Conservation (phyloP, 2,797 vertebrate genomes). For the Anableps anableps region DNA sequence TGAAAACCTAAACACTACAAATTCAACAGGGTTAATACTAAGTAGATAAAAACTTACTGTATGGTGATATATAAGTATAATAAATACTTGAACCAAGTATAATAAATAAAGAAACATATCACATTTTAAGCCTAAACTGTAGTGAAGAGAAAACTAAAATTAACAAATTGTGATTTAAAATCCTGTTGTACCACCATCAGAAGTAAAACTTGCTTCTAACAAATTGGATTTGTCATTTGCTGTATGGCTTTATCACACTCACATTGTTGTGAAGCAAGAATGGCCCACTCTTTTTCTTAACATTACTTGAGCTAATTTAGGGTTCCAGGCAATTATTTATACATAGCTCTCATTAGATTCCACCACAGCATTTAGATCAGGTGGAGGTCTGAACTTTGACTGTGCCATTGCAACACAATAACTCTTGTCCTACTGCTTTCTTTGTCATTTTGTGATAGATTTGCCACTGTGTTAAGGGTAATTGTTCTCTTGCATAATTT, state of each 20-base stretch:
- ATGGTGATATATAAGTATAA: conserved; percentile 12
- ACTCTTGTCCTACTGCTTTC: background rate
- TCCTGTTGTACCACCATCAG: background rate
- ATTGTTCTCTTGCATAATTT: background rate
- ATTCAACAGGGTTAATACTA: conserved; percentile 22
- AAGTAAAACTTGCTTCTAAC: too few species aligned
- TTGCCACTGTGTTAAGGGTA: background rate
- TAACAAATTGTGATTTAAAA: background rate
- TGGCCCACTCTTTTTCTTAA: background rate
- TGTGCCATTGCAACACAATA: background rate
- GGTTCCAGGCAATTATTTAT: background rate
- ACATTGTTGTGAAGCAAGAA: background rate
- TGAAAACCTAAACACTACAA: background rate
- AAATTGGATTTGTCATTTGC: too few species aligned
- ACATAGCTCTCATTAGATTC: background rate
- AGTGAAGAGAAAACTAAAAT: background rate
- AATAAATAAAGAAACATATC: background rate
- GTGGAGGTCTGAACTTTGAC: background rate
- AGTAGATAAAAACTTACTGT: conserved; percentile 17
- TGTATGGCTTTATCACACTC: background rate
- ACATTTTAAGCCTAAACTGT: conserved; percentile 19
- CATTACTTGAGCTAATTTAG: background rate
- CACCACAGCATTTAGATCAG: background rate
- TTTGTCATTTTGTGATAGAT: background rate
- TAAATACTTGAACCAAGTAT: too few species aligned